A percentile compares a stretch with the other conserved stretches of the same genome.
phyloP scores from a whole-genome alignment of 2,888 invertebrate genomes.

The Andricus quercusramuli region DNA sequence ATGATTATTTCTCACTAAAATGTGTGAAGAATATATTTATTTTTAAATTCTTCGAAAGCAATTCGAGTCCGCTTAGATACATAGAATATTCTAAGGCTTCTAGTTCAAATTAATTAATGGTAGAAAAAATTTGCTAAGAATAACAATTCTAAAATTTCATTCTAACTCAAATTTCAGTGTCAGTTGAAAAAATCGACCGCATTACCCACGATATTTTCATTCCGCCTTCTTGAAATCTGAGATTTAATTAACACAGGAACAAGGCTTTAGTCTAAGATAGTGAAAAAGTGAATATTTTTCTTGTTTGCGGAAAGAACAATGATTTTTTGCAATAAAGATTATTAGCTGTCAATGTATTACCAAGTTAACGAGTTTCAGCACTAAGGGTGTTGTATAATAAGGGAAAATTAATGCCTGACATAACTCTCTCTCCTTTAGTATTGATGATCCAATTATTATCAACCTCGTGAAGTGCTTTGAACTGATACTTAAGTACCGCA shows the following conservation, averaged over 20 bases:
- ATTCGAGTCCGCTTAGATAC: too few species aligned
- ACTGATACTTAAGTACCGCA: conserved; percentile 12
- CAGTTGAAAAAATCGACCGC: too few species aligned
- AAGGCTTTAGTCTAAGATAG: neutral
- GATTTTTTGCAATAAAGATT: neutral
- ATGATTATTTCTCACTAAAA: too few species aligned
- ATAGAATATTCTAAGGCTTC: too few species aligned
- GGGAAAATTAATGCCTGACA: conserved; percentile 5
- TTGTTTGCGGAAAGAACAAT: neutral
- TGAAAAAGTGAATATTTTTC: neutral
- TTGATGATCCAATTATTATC: conserved; percentile 29
- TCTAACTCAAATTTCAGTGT: too few species aligned
- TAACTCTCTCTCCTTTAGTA: neutral
- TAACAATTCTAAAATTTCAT: too few species aligned
- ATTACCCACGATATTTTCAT: too few species aligned
- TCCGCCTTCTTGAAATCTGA: neutral
- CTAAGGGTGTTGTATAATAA: conserved; percentile 6
- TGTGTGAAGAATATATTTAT: too few species aligned
- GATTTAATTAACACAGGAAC: neutral
- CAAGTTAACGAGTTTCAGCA: neutral
- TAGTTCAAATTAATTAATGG: too few species aligned
- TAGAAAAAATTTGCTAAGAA: too few species aligned
- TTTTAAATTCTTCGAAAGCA: too few species aligned
- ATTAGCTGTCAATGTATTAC: neutral
- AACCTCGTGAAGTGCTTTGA: neutral